Evolutionary conservation across 2,888 invertebrate genomes (phyloP), one percentile per base, ranked within the genome.

Genomic region (Volucella inflata): DNA sequence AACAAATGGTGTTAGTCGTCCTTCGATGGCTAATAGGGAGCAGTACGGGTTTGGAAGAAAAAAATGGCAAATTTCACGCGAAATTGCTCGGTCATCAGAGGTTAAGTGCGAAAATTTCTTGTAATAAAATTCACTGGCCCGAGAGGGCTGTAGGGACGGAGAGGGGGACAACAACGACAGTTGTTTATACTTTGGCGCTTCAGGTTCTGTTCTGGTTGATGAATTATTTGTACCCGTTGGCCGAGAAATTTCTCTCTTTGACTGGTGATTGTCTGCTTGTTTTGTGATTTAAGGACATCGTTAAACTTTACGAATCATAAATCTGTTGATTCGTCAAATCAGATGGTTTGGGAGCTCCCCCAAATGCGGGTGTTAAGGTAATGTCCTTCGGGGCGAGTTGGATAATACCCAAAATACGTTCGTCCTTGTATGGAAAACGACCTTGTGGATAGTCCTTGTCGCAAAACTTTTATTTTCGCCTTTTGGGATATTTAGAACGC

Each of bases 41-140:
- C 3, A 44, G n/a, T 46, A 44, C 46, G 14, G 46, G 12, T 30
- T 30, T 30, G 30, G 6, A 30, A 21, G 9, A 12, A 51, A 60
- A 64, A 74, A 62, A 74, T 65, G 55, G 48, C 40, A 57, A 65
- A 65, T 65, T 65, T 65, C 17, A 65, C 75, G 64, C 65, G 55
- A 75, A 75, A 75, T 75, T 75, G 48, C 75, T 57, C 65, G 48
- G 40, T 65, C 65, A 75, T 75, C 74, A 75, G 14, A 30, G 57
- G 65, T 75, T 57, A 65, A 75, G 65, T 65, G 75, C 48, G 30
- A 75, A 65, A 64, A 75, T 64, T 46, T 74, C 46, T 74, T 60
- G 51, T 60, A 30, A 30, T 30, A 30, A 30, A 30, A 30, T 21
- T 17, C 11, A 40, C 40, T 40, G 59, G 40, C 12, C 30, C 17